A percentile compares a stretch with the other conserved stretches of the same genome.
Evolutionary conservation across 1,140 invertebrate species (phyloP).

Genomic region (Hermatobates lingyangjiaoensis): DNA sequence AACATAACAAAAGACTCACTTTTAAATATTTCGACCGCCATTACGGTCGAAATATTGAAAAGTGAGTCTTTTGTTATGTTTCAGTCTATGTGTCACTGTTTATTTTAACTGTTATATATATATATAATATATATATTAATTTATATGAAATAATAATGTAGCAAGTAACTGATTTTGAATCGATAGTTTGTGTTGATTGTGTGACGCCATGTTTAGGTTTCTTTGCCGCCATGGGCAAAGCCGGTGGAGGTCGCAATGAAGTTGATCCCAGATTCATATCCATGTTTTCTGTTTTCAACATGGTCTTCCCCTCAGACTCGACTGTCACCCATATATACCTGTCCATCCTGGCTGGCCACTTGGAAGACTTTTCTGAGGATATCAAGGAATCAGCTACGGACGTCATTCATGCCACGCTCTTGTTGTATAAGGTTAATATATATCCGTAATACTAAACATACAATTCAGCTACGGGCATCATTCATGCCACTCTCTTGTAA

Average conservation of each 20-base stretch:
- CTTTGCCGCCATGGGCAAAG: conserved; percentile 59
- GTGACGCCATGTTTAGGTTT: conserved; percentile 44
- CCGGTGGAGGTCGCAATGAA: conserved; percentile 69
- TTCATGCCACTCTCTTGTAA: no score
- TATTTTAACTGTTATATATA: no score
- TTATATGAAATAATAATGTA: no score
- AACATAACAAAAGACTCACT: no score
- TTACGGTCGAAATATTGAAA: no score
- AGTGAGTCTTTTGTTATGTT: no score
- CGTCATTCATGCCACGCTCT: conserved; percentile 56
- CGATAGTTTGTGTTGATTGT: background rate
- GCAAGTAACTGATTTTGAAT: background rate
- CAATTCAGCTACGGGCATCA: no score
- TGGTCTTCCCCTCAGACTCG: conserved; percentile 55
- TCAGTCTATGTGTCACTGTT: no score
- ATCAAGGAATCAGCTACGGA: conserved; percentile 39
- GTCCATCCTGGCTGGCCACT: conserved; percentile 60
- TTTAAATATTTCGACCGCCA: no score
- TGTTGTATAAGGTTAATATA: conserved; percentile 59
- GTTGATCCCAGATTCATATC: conserved; percentile 79
- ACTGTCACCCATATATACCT: conserved; percentile 66
- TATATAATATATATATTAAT: no score
- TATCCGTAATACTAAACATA: no score
- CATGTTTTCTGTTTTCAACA: conserved; percentile 70
- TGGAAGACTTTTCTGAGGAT: conserved; percentile 41